These are phyloP conservation scores for Simalia tracyae DNA, from an alignment of 2,797 vertebrate genomes.

Conservation along the genomic window DNA sequence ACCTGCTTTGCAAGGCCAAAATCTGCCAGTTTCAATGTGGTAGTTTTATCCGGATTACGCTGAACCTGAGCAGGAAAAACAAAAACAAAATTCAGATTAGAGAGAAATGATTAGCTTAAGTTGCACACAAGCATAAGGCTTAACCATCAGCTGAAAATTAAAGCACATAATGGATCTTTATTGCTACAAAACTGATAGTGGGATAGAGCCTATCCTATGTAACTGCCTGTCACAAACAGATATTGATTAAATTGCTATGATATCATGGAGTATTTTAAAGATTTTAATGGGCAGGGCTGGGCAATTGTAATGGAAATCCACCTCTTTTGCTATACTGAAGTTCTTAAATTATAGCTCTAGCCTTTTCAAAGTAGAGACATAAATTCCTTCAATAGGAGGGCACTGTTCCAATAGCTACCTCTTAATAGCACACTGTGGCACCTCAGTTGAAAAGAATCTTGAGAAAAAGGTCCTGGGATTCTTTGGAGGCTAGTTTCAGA, in stretches of 20 bases:
- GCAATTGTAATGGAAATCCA: neutral
- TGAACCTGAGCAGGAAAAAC: conserved; percentile 80
- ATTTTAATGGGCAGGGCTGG: neutral
- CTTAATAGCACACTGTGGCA: neutral
- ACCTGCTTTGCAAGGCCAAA: conserved; percentile 95
- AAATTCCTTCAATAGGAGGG: too few relatives aligned
- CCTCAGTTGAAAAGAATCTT: neutral
- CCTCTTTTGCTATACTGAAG: too few relatives aligned
- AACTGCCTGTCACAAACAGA: neutral
- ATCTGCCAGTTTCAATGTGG: conserved; percentile 91
- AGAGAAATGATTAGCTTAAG: neutral
- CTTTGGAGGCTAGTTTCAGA: neutral
- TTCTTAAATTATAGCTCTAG: neutral
- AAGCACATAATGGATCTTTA: neutral
- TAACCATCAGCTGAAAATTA: neutral
- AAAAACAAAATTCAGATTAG: neutral
- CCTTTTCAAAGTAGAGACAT: neutral
- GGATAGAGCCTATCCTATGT: neutral
- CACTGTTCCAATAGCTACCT: neutral
- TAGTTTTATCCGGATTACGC: conserved; percentile 78
- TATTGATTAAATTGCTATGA: neutral
- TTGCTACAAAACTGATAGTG: neutral
- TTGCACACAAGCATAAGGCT: neutral
- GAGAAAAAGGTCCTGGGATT: neutral
- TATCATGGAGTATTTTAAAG: neutral